Evolutionary conservation across 2,888 invertebrate species (phyloP), one percentile per base, ranked within the genome.

Genomic region (Conistra vaccinii): DNA sequence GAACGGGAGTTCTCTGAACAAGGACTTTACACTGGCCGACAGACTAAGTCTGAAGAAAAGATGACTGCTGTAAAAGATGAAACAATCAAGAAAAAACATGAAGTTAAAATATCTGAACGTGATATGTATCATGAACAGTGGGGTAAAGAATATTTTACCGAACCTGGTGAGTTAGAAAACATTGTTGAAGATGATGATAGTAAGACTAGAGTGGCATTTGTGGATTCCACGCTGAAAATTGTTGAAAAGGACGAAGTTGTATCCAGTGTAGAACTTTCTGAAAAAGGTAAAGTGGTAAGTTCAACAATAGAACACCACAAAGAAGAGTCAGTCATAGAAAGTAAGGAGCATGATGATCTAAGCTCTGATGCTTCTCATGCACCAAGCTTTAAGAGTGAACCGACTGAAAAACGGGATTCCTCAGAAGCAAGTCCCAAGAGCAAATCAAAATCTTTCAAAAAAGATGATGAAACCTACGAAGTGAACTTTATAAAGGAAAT

Each of bases 91-190:
- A 96, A 95, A 84, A 95, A 95, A 83, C 94, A 96, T 73, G 96
- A 97, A 89, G 91, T 97, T 0, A 96, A 96, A 91, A 96, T 96
- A 83, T 96, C 96, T 4, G 96, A 97, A 90, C 91, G 96, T 86
- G 96, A 97, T 85, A 86, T 97, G 80, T 96, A 94, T 10, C 96
- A 96, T 88, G 96, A 97, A 82, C 96, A 96, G 80, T 97, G 96
- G 96, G 96, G 96, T 9, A 96, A 96, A 87, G 96, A 97, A 91
- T 97, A 96, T 89, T 97, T 96, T 77, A 96, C 96, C 20, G 95
- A 96, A 88, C 94, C 96, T 57, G 95, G 92, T 67, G 96, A 96
- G 83, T 86, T 96, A 63, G 95, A 97, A 89, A 92, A 96, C 65
- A 95, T 96, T 17, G 91, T 93, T 79, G 96, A 96, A 90, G 94